These are phyloP conservation scores for Hydropotes inermis DNA, from an alignment of 2,113 vertebrate genomes.

Conservation along the genomic window DNA sequence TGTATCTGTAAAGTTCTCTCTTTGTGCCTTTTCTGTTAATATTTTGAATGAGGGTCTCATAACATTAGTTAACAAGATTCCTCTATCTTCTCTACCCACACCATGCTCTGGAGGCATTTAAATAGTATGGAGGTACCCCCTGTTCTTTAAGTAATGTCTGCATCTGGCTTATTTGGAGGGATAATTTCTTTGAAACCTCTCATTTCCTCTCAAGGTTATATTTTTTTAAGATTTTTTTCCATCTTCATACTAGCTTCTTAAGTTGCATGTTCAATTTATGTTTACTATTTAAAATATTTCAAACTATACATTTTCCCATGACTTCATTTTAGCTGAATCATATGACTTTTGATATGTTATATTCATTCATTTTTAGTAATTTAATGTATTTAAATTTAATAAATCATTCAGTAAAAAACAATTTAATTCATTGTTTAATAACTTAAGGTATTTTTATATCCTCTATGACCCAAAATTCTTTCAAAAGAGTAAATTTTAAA, in stretches of 20 bases:
- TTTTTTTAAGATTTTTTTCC: not conserved
- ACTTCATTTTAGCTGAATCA: not conserved
- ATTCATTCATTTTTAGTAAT: not conserved
- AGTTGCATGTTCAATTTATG: not conserved
- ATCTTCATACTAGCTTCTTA: not conserved
- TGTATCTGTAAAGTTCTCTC: not conserved
- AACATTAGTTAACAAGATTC: not conserved
- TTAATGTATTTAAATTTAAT: not conserved
- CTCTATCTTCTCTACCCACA: too few relatives aligned
- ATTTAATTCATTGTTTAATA: not conserved
- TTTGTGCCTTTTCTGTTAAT: not conserved
- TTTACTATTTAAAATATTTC: not conserved
- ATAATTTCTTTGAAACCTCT: constrained; percentile 32
- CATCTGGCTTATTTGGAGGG: not conserved
- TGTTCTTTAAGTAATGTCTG: not conserved
- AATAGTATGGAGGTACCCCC: not conserved
- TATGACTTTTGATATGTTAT: not conserved
- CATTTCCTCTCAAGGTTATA: not conserved
- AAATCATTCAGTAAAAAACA: not conserved
- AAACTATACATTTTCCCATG: not conserved
- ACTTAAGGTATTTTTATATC: not conserved
- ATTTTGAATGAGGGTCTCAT: not conserved
- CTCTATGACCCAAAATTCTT: not conserved
- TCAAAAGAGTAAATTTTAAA: constrained; percentile 17
- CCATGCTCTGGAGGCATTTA: not conserved